Conservation (phyloP, 2,888 invertebrate genomes). For the Dorcus parallelipipedus region DNA sequence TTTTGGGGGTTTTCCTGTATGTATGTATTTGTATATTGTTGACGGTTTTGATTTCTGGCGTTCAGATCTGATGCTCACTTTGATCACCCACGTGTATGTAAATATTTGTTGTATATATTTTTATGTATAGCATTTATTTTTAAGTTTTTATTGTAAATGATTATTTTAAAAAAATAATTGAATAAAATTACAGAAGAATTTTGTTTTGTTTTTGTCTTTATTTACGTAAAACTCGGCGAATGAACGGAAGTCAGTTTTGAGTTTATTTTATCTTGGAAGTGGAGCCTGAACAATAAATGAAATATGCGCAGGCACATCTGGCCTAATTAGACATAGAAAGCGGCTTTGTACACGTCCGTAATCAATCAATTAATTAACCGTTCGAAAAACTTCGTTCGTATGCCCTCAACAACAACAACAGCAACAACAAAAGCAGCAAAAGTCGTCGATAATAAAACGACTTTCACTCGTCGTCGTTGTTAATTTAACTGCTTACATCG, state of each 20-base stretch:
- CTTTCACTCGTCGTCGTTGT: not conserved
- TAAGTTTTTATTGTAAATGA: slow-evolving; percentile 22
- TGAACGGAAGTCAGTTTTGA: too few species aligned
- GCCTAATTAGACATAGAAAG: too few species aligned
- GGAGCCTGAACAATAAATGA: too few species aligned
- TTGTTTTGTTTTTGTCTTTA: slow-evolving; percentile 3
- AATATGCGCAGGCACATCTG: too few species aligned
- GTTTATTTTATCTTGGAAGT: too few species aligned
- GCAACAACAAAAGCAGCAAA: not conserved
- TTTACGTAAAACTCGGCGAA: not conserved
- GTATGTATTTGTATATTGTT: slow-evolving; percentile 19
- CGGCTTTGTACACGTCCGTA: too few species aligned
- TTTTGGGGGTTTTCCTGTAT: slow-evolving; percentile 5
- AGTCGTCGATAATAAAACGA: not conserved
- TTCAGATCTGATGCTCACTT: not conserved
- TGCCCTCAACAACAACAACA: too few species aligned
- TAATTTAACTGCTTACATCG: not conserved
- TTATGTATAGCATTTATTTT: slow-evolving; percentile 20
- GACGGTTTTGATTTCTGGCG: slow-evolving; percentile 7
- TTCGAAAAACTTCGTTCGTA: too few species aligned
- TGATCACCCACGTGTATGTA: slow-evolving; percentile 2
- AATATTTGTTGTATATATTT: slow-evolving; percentile 19
- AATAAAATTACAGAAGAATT: slow-evolving; percentile 14
- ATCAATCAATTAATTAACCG: too few species aligned
- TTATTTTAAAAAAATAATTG: slow-evolving; percentile 7